Base-by-base conservation (phyloP, 2,797 vertebrate species). In the Sebastes wilsoni region DNA sequence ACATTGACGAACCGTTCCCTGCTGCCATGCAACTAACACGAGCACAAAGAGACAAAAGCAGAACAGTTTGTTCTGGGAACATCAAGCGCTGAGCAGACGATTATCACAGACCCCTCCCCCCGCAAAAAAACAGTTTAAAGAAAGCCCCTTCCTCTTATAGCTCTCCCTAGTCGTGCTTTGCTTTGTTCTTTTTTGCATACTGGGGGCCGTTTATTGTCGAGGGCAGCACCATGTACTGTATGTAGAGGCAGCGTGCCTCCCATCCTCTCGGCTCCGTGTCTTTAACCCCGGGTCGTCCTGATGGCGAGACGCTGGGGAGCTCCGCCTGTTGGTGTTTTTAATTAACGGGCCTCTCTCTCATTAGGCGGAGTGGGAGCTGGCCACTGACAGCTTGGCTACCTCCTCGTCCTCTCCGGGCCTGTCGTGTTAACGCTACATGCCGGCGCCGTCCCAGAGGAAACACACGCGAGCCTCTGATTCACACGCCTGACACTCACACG, bases 261-360 rank as follows among this genome's bases (percentile, higher is more conserved):
- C 78, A 60, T 88, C 79, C 77, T 84, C 81, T 81, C 38, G 72
- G 81, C 87, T 86, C 83, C 28, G 62, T 73, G 87, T 94, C 92
- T 94, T 94, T 95, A 94, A 94, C 92, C 92, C 92, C 32, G 77
- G 91, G 92, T 94, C 80, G 81, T 89, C 75, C 87, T 88, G 88
- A 93, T 91, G 92, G 88, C 86, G 79, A 84, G 88, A 80, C 90
- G 56, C 92, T 65, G 83, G 93, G 93, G 92, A 93, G 92, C 87
- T 88, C 86, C 69, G 89, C 88, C 91, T 93, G 93, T 93, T 92
- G 91, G 89, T 93, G 94, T 95, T 95, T 96, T 95, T 95, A 96
- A 96, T 96, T 95, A 96, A 94, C 88, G 68, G 82, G 91, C 79
- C 87, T 92, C 90, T 92, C 90, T 92, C 95, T 95, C 95, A 94